Evolutionary conservation across 2,888 invertebrate genomes (phyloP).

Genomic region (Sphaerophoria rueppellii): DNA sequence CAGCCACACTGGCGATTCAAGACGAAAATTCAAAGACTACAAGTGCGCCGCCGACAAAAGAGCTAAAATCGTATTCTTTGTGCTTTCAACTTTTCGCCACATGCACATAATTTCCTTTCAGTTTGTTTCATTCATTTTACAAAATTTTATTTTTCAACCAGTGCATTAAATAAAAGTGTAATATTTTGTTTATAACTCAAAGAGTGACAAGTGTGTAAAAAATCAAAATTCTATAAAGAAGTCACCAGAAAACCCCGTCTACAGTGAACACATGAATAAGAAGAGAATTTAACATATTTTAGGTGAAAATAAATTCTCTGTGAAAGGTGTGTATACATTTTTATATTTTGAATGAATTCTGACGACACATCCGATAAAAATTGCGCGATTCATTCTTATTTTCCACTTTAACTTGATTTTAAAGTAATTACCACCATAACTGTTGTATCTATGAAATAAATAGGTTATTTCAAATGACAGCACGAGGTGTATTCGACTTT

Average conservation of each 20-base stretch:
- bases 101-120: conserved; percentile 9
- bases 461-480: conserved; percentile 15
- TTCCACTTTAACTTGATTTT: neutral
- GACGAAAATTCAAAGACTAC: conserved; percentile 10
- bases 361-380: conserved; percentile 4
- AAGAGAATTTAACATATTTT: neutral
- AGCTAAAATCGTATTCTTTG: conserved; percentile 44
- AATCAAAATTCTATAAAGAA: no score
- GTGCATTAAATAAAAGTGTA: neutral
- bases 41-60: conserved; percentile 45
- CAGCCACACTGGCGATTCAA: conserved; percentile 30
- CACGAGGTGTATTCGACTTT: no score
- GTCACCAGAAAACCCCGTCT: neutral
- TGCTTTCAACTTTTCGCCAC: conserved; percentile 30
- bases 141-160: conserved; percentile 16
- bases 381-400: neutral
- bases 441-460: neutral
- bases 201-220: conserved; percentile 2
- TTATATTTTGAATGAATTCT: conserved; percentile 19
- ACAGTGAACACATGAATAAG: neutral
- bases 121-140: conserved; percentile 5
- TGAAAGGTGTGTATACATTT: conserved; percentile 17
- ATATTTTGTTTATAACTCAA: neutral
- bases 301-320: conserved; percentile 2
- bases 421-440: neutral